Evolutionary conservation across 2,113 vertebrate genomes (phyloP), one percentile per base, ranked within the genome.

Genomic region (Loxodonta africana): DNA sequence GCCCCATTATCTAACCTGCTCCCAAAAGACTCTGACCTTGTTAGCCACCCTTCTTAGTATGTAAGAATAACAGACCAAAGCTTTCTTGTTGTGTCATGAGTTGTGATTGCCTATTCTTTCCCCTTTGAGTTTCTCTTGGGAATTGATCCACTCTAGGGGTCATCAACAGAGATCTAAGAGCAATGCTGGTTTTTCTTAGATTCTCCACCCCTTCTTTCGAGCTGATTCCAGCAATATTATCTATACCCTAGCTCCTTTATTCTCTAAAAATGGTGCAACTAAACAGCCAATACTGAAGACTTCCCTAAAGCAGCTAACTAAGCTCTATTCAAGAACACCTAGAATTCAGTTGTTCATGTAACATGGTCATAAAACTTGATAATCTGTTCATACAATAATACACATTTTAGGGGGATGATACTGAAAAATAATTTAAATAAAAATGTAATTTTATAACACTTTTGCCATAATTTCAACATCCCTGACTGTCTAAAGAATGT

Each of bases 311-410:
- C 62, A 96, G 14, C n/a, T 25, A 88, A 73, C 26, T 71, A 74
- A 92, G 87, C n/a, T 33, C 51, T 80, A 2, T 44, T 95, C 21
- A 77, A 26, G 6, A 88, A 82, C 28, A 71, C 28, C 74, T 15
- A 69, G 3, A 91, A 95, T 71, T 65, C 83, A 97, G 85, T 37
- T 95, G 20, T 46, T 86, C 85, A 84, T 60, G n/a, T 92, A 96
- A 90, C 26, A 80, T 14, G 46, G 33, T 90, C 76, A 95, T 77
- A 17, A 96, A 92, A 86, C 48, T 53, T 21, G 57, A 90, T 51
- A 93, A 89, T 80, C 53, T 57, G 57, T 76, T 90, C 21, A 76
- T 51, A 88, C 0, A 87, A 77, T 28, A 84, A 44, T 69, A 63
- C 3, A 53, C 8, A 89, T 74, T 78, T n/a, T 63, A 15, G 2